phyloP scores from a whole-genome alignment of 2,797 vertebrate species.

The Nyctalus aviator region DNA sequence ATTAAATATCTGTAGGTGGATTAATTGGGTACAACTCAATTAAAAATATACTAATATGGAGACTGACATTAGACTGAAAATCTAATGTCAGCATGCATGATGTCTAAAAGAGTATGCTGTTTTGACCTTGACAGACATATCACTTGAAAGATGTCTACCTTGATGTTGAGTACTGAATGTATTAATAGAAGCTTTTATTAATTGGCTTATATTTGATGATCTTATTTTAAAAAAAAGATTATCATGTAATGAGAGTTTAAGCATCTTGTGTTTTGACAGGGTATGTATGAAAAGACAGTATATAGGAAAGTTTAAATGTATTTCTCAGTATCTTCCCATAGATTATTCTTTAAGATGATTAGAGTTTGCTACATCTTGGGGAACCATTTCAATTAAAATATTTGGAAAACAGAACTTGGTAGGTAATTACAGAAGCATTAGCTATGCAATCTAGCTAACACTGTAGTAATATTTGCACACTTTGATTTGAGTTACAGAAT shows the following conservation, averaged over 20 bases:
- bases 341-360: slow-evolving; percentile 40
- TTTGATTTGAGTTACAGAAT: slow-evolving; percentile 46
- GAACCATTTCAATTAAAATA: slow-evolving; percentile 34
- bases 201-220: not conserved
- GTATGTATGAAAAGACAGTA: not conserved
- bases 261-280: slow-evolving; percentile 30
- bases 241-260: not conserved
- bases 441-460: not conserved
- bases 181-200: slow-evolving; percentile 32
- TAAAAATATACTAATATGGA: not conserved
- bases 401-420: not conserved
- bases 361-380: not conserved
- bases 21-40: not conserved
- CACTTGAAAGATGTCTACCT: not conserved
- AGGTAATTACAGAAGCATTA: not conserved
- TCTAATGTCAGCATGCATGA: not conserved
- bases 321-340: slow-evolving; percentile 38
- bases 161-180: not conserved
- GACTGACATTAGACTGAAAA: not conserved
- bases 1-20: not conserved
- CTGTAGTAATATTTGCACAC: not conserved
- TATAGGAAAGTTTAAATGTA: not conserved
- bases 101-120: not conserved
- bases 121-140: slow-evolving; percentile 43
- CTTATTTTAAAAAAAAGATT: not conserved